A percentile compares a stretch with the other conserved stretches of the same genome.
Conservation (phyloP, 2,113 vertebrate genomes). For the Silurus asotus region DNA sequence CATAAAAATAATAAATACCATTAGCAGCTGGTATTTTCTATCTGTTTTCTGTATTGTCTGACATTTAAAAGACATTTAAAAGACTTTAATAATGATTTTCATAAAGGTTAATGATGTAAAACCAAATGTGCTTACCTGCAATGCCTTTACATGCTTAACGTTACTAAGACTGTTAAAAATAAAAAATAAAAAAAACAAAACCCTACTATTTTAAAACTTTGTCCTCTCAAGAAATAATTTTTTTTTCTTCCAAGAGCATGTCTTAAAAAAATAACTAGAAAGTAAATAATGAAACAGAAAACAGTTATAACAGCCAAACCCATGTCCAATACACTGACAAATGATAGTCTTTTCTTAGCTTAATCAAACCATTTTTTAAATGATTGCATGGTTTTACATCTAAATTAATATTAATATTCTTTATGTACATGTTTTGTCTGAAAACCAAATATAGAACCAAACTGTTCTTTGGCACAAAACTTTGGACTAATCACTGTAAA, state of each 20-base stretch:
- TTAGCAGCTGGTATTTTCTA: neutral
- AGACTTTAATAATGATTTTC: neutral
- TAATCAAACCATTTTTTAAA: neutral
- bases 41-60: neutral
- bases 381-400: neutral
- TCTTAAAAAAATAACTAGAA: neutral
- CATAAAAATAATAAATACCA: no score
- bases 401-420: neutral
- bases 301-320: neutral
- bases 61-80: neutral
- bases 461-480: neutral
- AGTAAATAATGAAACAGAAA: neutral
- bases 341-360: neutral
- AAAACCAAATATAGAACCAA: constrained; percentile 1
- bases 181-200: neutral
- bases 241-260: neutral
- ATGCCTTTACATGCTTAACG: neutral
- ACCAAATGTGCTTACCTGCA: neutral
- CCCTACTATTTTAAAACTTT: neutral
- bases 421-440: neutral
- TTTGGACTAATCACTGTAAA: constrained; percentile 29
- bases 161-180: neutral
- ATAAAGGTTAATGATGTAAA: neutral
- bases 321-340: neutral
- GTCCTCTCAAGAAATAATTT: neutral